Base-by-base conservation (phyloP, 2,888 invertebrate species). In the Fragum whitleyi region DNA sequence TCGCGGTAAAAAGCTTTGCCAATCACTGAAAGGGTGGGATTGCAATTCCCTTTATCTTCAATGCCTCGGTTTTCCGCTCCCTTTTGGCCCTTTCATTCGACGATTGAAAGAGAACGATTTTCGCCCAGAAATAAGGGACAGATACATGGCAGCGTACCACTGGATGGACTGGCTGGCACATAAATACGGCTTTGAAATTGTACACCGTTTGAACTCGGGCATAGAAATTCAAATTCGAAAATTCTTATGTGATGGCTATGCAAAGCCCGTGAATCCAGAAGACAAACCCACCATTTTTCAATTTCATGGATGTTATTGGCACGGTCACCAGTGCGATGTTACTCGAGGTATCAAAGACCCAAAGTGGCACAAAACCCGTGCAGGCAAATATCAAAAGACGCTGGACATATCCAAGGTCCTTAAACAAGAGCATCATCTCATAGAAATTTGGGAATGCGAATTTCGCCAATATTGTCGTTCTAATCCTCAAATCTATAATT, bases 241-340 rank as follows among this genome's bases (percentile, higher is more conserved):
- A 36, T 84, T 73, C 39, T 74, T 74, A 0, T 77, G 82, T 16
- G 85, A 81, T 57, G 77, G 85, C 2, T 85, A 51, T 32, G n/a
- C n/a, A 3, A 61, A 62, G 2, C 14, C 72, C 28, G 26, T 28
- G 19, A 29, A 68, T 1, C 39, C 72, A 6, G 73, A 59, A n/a
- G 67, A 76, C 11, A 61, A 68, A 51, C 28, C 61, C 11, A 80
- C 68, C 3, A 57, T 81, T 0, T 77, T 69, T 28, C 72, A 83
- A 21, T 86, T 79, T 67, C 77, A 80, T n/a, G 78, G 86, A 3
- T 86, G 84, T 36, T 82, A n/a, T 55, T 65, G n/a, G n/a, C n/a
- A n/a, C n/a, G n/a, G n/a, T n/a, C n/a, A n/a, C n/a, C n/a, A n/a
- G n/a, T n/a, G n/a, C 36, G 55, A 74, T 9, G 51, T 26, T 26